Evolutionary conservation across 2,888 invertebrate genomes (phyloP), one percentile per base, ranked within the genome.

Genomic region (Drosophila rellima): DNA sequence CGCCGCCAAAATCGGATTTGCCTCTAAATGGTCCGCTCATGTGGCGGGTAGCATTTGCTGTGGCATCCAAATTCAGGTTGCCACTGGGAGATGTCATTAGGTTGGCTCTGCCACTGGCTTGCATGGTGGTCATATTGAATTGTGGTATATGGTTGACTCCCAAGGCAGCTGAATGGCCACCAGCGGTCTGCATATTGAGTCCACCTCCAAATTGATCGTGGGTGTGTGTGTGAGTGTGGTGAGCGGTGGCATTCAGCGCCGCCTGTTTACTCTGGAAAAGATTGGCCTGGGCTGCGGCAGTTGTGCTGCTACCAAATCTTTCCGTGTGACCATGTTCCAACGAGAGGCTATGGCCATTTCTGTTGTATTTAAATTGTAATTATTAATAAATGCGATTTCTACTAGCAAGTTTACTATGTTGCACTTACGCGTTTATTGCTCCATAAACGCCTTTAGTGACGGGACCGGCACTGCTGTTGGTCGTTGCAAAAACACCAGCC

Each of bases 121-220:
- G 77, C 47, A 85, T 63, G 0, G 78, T 79, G 8, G 84, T 91
- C 69, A 85, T 74, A 56, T 90, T 72, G 15, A 77, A 69, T 50
- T 90, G 70, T 3, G 92, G 91, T 18, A 90, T 74, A 18, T 80
- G 82, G 40, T 65, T 80, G 2, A 84, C 76, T 3, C 88, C 87
- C 60, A 91, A 3, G 0, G 85, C 63, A 3, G 86, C 89, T 6
- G 80, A 77, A 56, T 91, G 88, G 3, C 91, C 90, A 11, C 54
- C 55, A 1, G 78, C 47, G 15, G 81, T 71, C 17, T 79, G 76
- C 69, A 89, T 71, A 29, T 81, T 82, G 15, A 90, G 47, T 3
- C 84, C 88, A 3, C 80, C 90, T 0, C 90, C 91, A n/a, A 83
- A 74, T 26, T 76, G 80, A 70, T 90, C 85, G n/a, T 80, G 83